These are phyloP conservation scores for Heliconius erato DNA, from an alignment of 2,888 invertebrate genomes.

Conservation along the genomic window DNA sequence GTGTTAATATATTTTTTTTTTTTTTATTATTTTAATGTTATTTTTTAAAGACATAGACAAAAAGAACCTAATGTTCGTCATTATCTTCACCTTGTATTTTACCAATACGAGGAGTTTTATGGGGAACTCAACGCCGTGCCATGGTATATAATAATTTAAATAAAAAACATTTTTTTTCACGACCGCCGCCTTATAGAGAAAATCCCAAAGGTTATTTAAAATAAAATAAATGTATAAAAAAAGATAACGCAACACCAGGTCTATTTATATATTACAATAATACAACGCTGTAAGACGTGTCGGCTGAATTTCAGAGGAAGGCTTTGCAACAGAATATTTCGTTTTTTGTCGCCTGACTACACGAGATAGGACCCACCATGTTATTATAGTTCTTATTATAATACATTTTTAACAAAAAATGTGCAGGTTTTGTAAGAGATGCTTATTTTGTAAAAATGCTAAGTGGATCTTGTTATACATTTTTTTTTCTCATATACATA, in stretches of 20 bases:
- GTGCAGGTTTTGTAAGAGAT: background rate
- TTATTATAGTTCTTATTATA: slow-evolving; percentile 24
- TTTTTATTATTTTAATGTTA: too few relatives aligned
- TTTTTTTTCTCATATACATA: background rate
- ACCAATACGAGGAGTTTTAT: background rate
- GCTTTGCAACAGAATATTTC: slow-evolving; percentile 7
- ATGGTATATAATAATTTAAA: background rate
- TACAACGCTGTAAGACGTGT: slow-evolving; percentile 14
- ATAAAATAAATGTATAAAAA: background rate
- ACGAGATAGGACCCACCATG: slow-evolving; percentile 13
- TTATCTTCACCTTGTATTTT: background rate
- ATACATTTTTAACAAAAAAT: background rate
- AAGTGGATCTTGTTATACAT: background rate
- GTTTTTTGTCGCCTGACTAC: slow-evolving; percentile 23
- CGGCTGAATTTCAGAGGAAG: slow-evolving; percentile 14
- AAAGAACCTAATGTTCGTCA: background rate
- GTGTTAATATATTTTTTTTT: too few relatives aligned
- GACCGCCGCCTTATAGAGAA: too few relatives aligned
- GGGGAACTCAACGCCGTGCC: too few relatives aligned
- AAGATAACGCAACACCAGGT: background rate
- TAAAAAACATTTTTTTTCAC: background rate
- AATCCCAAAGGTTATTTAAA: background rate
- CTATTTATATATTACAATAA: slow-evolving; percentile 10
- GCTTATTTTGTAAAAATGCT: background rate
- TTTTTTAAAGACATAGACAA: background rate